These are phyloP conservation scores for Malurus alboscapulatus DNA, from an alignment of 2,113 vertebrate species.

Conservation along the genomic window DNA sequence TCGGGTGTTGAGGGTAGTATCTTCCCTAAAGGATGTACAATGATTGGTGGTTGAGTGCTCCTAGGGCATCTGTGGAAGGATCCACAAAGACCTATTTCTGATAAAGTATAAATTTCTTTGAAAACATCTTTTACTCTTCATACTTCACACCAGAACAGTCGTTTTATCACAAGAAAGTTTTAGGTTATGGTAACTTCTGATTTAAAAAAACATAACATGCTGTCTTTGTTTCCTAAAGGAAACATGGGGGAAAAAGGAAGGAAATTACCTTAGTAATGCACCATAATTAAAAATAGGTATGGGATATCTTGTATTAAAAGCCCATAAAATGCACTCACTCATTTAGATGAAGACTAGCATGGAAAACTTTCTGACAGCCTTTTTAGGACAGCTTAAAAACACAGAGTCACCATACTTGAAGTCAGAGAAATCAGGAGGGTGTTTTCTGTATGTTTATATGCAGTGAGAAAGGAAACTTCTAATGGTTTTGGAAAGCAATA, in stretches of 20 bases:
- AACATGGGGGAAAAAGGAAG: neutral
- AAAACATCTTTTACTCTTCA: neutral
- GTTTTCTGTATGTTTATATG: neutral
- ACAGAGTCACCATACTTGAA: neutral
- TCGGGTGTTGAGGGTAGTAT: neutral
- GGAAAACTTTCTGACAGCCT: neutral
- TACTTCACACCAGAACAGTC: neutral
- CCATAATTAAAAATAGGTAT: neutral
- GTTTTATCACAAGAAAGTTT: neutral
- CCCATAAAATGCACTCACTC: neutral
- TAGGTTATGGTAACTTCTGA: neutral
- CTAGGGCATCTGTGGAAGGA: neutral
- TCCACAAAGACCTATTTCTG: neutral
- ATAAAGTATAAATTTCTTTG: neutral
- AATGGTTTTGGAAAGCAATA: neutral
- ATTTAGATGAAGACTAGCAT: neutral
- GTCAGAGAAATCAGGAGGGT: neutral
- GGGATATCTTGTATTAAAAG: neutral
- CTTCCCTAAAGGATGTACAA: neutral
- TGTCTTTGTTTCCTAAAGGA: neutral
- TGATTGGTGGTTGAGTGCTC: fast-evolving
- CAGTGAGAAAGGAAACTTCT: neutral
- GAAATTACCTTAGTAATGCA: neutral
- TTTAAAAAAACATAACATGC: neutral
- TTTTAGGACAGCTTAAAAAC: neutral